Evolutionary conservation across 1,140 invertebrate species (phyloP).

Genomic region (Drosophila kikkawai): DNA sequence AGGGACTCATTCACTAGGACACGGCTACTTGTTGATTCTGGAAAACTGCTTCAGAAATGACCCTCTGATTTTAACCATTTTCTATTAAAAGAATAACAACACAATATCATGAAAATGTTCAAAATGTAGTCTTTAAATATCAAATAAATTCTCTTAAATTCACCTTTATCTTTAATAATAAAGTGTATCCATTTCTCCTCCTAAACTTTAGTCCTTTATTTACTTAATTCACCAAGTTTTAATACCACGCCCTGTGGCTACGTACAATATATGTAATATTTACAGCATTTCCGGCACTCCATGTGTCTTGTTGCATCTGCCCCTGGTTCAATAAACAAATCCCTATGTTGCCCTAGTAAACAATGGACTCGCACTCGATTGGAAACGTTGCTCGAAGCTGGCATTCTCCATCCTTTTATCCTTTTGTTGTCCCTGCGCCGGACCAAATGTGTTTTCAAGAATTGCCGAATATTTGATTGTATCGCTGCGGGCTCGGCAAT

Average conservation of each 20-base stretch:
- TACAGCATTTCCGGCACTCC: constrained; percentile 14
- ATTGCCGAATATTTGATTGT: constrained; percentile 34
- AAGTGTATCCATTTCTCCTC: background rate
- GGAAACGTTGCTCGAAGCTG: constrained; percentile 19
- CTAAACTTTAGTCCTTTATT: background rate
- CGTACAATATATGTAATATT: constrained; percentile 3
- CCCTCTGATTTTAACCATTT: no score
- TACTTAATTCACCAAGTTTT: background rate
- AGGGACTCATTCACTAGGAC: no score
- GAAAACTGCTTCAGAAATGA: no score
- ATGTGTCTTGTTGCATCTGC: constrained; percentile 11
- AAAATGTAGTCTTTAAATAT: background rate
- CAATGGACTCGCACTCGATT: constrained; percentile 35
- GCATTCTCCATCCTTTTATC: constrained; percentile 7
- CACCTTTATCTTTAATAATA: background rate
- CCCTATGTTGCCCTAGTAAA: constrained; percentile 21
- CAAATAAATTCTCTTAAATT: background rate
- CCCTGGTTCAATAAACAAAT: constrained; percentile 30
- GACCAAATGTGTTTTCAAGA: constrained; percentile 33
- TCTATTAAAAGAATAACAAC: background rate
- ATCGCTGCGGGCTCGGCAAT: constrained; percentile 11
- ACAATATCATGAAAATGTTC: background rate
- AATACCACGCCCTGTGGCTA: background rate
- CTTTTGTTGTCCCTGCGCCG: constrained; percentile 6
- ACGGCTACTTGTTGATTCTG: constrained; percentile 24